These are phyloP conservation scores for Bombus terrestris DNA, from an alignment of 1,140 invertebrate species.

Conservation along the genomic window DNA sequence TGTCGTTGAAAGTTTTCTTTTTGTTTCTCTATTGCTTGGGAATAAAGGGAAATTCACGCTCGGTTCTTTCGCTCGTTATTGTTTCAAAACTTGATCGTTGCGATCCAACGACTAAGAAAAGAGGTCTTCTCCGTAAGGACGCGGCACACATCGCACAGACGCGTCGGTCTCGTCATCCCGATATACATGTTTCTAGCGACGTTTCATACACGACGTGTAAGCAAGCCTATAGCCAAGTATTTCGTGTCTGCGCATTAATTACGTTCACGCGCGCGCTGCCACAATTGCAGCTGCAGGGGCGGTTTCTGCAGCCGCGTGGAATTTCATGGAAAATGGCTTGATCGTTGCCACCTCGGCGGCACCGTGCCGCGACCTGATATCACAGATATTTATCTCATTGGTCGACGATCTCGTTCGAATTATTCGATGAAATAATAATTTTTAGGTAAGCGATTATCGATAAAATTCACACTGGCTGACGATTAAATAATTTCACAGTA, in stretches of 20 bases:
- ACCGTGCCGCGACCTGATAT: not conserved
- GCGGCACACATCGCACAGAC: not conserved
- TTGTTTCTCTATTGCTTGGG: not conserved
- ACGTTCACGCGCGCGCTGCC: constrained; percentile 19
- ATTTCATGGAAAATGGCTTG: constrained; percentile 53
- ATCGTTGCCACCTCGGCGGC: constrained; percentile 22
- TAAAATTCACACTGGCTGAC: too few species aligned
- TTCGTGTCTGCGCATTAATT: constrained; percentile 77
- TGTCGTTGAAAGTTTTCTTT: too few species aligned
- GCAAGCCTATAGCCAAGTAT: constrained; percentile 67
- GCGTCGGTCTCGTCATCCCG: constrained; percentile 10
- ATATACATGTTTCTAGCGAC: constrained; percentile 66
- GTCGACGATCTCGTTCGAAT: not conserved
- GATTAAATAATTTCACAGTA: too few species aligned
- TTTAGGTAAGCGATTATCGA: not conserved
- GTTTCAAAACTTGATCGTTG: not conserved
- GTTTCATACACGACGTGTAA: constrained; percentile 71
- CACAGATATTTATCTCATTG: not conserved
- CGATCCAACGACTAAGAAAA: not conserved
- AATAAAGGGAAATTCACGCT: not conserved
- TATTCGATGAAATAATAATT: not conserved
- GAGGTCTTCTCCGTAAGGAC: not conserved
- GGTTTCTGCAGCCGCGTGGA: constrained; percentile 36
- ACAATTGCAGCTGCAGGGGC: constrained; percentile 20
- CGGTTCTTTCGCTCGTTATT: not conserved